Percentiles rank a stretch among this genome's conserved stretches.
phyloP scores from a whole-genome alignment of 2,113 vertebrate genomes.

The Callospermophilus lateralis region DNA sequence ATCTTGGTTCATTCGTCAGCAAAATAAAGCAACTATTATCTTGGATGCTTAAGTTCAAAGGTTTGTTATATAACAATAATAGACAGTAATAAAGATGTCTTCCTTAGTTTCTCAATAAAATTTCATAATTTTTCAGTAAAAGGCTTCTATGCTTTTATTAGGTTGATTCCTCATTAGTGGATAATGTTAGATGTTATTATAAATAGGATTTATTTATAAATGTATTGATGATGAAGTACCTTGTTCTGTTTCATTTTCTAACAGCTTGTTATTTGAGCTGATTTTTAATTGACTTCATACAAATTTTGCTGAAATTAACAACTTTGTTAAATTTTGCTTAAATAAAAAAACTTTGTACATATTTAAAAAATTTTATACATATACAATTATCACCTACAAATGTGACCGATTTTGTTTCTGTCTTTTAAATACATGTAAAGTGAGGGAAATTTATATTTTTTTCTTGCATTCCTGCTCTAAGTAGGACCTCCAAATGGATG shows the following conservation, averaged over 20 bases:
- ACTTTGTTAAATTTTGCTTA: neutral
- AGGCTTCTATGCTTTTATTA: neutral
- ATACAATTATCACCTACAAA: neutral
- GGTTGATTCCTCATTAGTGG: neutral
- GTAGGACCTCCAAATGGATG: neutral
- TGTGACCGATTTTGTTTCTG: neutral
- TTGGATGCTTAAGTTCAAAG: neutral
- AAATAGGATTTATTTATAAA: neutral
- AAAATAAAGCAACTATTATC: neutral
- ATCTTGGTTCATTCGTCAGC: neutral
- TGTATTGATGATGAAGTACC: neutral
- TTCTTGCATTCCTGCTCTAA: neutral
- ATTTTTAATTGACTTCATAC: constrained; percentile 17
- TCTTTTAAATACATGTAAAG: neutral
- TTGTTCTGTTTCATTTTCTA: constrained; percentile 29
- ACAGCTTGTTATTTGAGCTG: neutral
- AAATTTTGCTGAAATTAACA: too few relatives aligned
- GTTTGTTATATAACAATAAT: neutral
- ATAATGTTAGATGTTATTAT: neutral
- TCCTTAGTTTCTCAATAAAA: neutral
- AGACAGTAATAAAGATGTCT: neutral
- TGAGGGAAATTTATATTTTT: neutral
- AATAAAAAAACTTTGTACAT: neutral
- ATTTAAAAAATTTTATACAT: neutral
- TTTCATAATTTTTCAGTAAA: neutral